Base-by-base conservation (phyloP, 2,113 vertebrate genomes). In the Tursiops truncatus region DNA sequence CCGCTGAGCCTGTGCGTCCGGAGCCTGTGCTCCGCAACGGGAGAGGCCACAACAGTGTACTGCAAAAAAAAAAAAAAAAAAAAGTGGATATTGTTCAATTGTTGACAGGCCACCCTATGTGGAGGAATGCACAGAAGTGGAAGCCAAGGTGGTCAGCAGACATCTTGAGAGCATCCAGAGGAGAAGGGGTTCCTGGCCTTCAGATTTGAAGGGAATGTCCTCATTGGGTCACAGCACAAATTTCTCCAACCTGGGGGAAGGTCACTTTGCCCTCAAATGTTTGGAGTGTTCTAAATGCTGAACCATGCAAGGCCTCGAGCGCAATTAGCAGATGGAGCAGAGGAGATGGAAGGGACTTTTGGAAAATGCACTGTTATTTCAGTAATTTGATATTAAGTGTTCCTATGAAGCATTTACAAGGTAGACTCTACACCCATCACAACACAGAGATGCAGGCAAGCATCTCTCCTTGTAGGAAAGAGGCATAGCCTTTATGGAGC, bases 261-360 rank as follows among this genome's bases (percentile, higher is more conserved):
- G 97, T 97, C 97, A 95, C 70, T 81, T 77, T 97, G 58, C n/a
- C 82, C 65, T 97, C 86, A 18, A 13, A 97, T 63, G 86, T 71
- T 21, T 77, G 62, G 47, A 67, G 58, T 84, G 58, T 96, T 97
- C 95, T 90, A 91, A 95, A 94, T 53, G 70, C 65, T 84, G 68
- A 91, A 85, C 60, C 26, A 2, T 73, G 80, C 47, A 89, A 38
- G 65, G 96, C 97, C 96, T 76, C 0, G 0, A 88, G 97, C 97
- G 81, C 62, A 63, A 53, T 80, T 50, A 94, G 89, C 97, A 97
- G 96, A 97, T 96, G 97, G 97, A 93, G 80, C 74, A 94, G 38
- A 85, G 85, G 47, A 47, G 63, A 14, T 1, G 1, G 89, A 58
- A 93, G 95, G 38, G 56, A 71, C 50, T 94, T 97, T 92, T 93